Evolutionary conservation across 23 tunicate genomes (phyloP).

Genomic region (Halocynthia roretzi): DNA sequence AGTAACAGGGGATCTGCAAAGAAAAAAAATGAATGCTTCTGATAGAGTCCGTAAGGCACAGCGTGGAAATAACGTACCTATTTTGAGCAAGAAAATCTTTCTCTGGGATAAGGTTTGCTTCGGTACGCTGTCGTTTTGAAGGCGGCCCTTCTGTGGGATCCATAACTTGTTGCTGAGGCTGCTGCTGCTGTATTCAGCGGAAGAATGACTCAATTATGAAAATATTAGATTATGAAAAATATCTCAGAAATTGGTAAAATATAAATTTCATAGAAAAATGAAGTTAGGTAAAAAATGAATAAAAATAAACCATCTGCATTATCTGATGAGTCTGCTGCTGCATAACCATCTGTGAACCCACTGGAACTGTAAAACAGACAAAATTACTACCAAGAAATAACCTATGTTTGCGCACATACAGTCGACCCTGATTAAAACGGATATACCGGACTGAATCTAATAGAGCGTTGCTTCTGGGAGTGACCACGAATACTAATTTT

Average conservation of each 20-base stretch:
- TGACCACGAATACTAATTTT: too few species aligned
- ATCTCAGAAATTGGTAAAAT: neutral
- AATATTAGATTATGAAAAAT: too few species aligned
- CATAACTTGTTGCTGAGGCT: neutral
- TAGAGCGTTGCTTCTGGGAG: too few species aligned
- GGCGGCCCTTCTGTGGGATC: constrained; percentile 50
- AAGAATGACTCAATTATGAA: too few species aligned
- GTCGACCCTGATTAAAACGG: too few species aligned
- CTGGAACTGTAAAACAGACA: neutral
- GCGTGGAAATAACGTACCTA: constrained; percentile 13
- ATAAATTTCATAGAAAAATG: neutral
- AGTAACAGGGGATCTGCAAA: constrained; percentile 24
- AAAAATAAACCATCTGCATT: constrained; percentile 12
- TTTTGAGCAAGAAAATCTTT: constrained; percentile 45
- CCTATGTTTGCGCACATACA: too few species aligned
- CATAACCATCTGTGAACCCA: constrained; percentile 4
- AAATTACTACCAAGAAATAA: too few species aligned
- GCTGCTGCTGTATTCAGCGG: constrained; percentile 8
- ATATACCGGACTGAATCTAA: too few species aligned
- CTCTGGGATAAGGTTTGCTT: constrained; percentile 84
- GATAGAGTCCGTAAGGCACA: neutral
- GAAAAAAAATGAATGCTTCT: neutral
- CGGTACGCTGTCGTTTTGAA: constrained; percentile 75
- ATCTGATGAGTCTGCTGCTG: constrained; percentile 33
- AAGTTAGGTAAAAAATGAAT: neutral